Evolutionary conservation across 2,888 invertebrate genomes (phyloP), one percentile per base, ranked within the genome.

Genomic region (Drosophila robusta): DNA sequence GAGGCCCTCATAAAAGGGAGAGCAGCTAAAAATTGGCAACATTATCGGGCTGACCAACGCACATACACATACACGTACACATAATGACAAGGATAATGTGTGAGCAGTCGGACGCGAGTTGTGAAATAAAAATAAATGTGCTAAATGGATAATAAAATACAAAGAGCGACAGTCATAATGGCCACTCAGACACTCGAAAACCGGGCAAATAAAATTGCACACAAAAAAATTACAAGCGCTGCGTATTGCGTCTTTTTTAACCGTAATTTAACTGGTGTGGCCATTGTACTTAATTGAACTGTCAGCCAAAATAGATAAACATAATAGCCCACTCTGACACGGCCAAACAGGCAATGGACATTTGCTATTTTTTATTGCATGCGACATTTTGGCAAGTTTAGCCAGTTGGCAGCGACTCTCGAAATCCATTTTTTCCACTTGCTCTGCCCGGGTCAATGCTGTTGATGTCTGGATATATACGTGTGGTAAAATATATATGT

Each of bases 121-220:
- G 70, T 57, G 72, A 80, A 85, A 86, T 89, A 89, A 85, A 82
- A 85, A 84, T 85, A 89, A 85, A 85, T 85, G 85, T 87, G 86
- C 85, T 87, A 86, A 86, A 86, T 86, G 86, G 89, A 86, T 86
- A 87, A 89, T 86, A 89, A 89, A 85, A 70, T 78, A 84, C 85
- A 76, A 71, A 74, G 68, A 73, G 68, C 77, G 87, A 85, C 89
- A 80, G 81, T 52, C 78, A 74, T 86, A 83, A 87, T 83, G 88
- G 86, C 70, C 75, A 67, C 83, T 74, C 75, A 76, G 72, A 86
- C 71, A 82, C 67, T 68, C 72, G 60, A 74, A 64, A 66, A 62
- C 57, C 67, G 70, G 60, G 38, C 44, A 64, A 64, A 78, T 62
- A 69, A 78, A 79, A 74, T 45, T 57, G 61, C 58, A 63, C 51